phyloP scores from a whole-genome alignment of 92 coral and sea anemone genomes.

The Palythoa caribaeorum region DNA sequence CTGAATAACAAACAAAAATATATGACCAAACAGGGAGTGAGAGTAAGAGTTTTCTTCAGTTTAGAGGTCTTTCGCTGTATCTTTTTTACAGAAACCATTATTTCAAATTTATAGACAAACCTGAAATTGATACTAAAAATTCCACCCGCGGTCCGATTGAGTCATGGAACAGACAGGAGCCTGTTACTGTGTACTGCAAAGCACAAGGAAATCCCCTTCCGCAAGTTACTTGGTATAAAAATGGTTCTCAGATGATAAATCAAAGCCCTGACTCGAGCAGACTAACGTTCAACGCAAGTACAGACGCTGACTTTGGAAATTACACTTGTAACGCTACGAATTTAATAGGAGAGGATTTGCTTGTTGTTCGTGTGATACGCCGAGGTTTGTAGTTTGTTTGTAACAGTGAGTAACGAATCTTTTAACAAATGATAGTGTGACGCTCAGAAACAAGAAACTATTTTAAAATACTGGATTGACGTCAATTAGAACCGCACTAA shows the following conservation, averaged over 20 bases:
- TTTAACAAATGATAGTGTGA: not conserved
- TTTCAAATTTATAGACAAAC: constrained; percentile 3
- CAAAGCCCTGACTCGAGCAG: not conserved
- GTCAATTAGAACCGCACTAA: too few relatives aligned
- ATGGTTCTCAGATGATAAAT: not conserved
- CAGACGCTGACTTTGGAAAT: constrained; percentile 19
- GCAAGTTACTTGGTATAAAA: constrained; percentile 5
- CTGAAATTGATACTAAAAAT: constrained; percentile 13
- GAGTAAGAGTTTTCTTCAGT: too few relatives aligned
- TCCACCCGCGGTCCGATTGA: constrained; percentile 27
- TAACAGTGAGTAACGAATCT: not conserved
- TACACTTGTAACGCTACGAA: constrained; percentile 24
- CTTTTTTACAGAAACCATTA: too few relatives aligned
- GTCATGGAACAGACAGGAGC: constrained; percentile 33
- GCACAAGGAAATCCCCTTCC: constrained; percentile 42
- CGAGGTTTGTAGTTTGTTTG: constrained; percentile 14
- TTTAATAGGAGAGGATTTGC: not conserved
- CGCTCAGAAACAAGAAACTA: too few relatives aligned
- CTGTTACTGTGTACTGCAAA: constrained; percentile 9
- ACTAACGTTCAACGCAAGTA: constrained; percentile 21
- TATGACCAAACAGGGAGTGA: not conserved
- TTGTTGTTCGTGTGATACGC: constrained; percentile 17
- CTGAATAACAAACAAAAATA: too few relatives aligned
- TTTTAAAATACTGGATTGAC: too few relatives aligned
- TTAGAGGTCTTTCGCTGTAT: not conserved